Evolutionary conservation across 2,113 vertebrate species (phyloP).

Genomic region (Pterocles gutturalis): DNA sequence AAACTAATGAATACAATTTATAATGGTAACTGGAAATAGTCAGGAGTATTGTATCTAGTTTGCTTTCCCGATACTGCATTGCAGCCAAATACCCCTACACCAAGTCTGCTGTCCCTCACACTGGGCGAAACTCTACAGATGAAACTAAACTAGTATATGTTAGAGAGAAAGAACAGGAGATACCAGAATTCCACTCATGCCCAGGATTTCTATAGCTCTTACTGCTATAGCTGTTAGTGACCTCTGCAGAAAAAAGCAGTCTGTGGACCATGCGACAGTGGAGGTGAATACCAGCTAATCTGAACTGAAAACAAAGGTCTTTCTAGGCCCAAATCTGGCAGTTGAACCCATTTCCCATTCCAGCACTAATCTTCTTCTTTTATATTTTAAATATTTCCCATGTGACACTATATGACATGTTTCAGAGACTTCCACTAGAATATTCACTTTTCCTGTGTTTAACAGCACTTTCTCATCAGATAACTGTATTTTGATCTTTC

Average conservation of each 20-base stretch:
- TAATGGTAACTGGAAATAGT: neutral
- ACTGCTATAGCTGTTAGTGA: neutral
- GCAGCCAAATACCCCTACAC: neutral
- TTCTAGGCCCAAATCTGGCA: neutral
- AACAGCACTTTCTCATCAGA: neutral
- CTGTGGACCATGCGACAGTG: accelerated
- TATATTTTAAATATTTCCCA: neutral
- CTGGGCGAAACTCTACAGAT: neutral
- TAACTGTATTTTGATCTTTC: neutral
- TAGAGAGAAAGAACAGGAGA: neutral
- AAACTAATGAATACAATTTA: neutral
- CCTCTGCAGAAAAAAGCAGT: neutral
- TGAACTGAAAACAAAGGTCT: neutral
- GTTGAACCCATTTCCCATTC: neutral
- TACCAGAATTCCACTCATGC: neutral
- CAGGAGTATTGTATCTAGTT: neutral
- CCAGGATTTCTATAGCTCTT: neutral
- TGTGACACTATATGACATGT: neutral
- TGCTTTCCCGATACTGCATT: neutral
- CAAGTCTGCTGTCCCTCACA: neutral
- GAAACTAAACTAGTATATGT: neutral
- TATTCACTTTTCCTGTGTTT: neutral
- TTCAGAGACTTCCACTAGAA: neutral
- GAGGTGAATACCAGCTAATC: neutral
- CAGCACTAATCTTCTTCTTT: neutral